Percentiles rank a stretch among this genome's conserved stretches.
phyloP scores from a whole-genome alignment of 2,113 vertebrate genomes.

The Caranx melampygus region DNA sequence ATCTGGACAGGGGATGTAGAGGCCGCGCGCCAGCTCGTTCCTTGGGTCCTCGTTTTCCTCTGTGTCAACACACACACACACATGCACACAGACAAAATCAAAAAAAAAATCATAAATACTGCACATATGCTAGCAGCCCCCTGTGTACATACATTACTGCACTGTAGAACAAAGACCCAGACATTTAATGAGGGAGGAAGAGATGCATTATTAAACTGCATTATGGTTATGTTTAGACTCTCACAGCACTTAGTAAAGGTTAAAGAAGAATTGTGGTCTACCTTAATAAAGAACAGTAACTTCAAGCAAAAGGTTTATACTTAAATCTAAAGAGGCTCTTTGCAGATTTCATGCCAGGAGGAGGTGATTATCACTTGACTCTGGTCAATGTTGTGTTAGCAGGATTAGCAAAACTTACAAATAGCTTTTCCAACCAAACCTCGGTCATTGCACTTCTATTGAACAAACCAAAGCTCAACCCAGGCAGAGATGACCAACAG shows the following conservation, averaged over 20 bases:
- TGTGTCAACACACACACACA: constrained; percentile 15
- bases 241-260: not conserved
- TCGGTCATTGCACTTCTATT: not conserved
- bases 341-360: too few relatives aligned
- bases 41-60: constrained; percentile 87
- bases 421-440: too few relatives aligned
- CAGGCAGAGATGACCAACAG: not conserved
- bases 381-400: too few relatives aligned
- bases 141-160: constrained; percentile 7
- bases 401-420: too few relatives aligned
- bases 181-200: not conserved
- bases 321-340: not conserved
- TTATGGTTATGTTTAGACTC: not conserved
- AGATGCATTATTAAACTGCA: not conserved
- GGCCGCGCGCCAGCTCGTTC: constrained; percentile 89
- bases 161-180: not conserved
- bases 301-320: not conserved
- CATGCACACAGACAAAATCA: not conserved
- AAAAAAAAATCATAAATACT: constrained; percentile 6
- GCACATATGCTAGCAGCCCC: not conserved
- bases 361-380: too few relatives aligned
- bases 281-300: not conserved
- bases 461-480: not conserved
- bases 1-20: constrained; percentile 96
- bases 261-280: not conserved